Conservation (phyloP, 2,113 vertebrate species). For the Coregonus clupeaformis region DNA sequence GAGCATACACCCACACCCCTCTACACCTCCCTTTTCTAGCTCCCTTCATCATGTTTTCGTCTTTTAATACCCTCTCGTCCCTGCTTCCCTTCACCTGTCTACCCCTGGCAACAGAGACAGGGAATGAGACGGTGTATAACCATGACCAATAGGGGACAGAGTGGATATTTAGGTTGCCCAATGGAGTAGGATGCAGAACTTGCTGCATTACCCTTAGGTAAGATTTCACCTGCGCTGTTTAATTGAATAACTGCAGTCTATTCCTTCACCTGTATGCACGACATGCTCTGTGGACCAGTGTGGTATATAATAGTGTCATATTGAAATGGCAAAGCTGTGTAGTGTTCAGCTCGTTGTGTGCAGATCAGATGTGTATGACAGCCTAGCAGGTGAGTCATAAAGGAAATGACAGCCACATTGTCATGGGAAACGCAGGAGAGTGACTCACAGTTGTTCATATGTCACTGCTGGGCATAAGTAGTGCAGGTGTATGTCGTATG, state of each 20-base stretch:
- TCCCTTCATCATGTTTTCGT: too few species aligned
- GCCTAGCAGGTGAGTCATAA: background rate
- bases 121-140: too few species aligned
- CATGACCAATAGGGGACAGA: too few species aligned
- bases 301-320: background rate
- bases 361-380: constrained; percentile 13
- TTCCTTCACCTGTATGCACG: background rate
- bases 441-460: background rate
- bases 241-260: background rate
- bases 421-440: background rate
- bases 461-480: background rate
- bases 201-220: too few species aligned
- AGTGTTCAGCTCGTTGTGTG: constrained; percentile 12
- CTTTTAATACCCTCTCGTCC: background rate
- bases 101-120: background rate
- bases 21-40: too few species aligned
- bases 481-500: background rate
- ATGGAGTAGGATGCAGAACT: too few species aligned
- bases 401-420: background rate
- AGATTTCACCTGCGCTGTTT: background rate
- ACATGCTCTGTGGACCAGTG: too few species aligned
- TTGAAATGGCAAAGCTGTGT: constrained; percentile 3
- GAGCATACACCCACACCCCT: too few species aligned
- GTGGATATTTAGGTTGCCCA: too few species aligned
- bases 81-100: background rate